These are phyloP conservation scores for Drosophila pectinifera DNA, from an alignment of 1,140 invertebrate species.

Conservation along the genomic window DNA sequence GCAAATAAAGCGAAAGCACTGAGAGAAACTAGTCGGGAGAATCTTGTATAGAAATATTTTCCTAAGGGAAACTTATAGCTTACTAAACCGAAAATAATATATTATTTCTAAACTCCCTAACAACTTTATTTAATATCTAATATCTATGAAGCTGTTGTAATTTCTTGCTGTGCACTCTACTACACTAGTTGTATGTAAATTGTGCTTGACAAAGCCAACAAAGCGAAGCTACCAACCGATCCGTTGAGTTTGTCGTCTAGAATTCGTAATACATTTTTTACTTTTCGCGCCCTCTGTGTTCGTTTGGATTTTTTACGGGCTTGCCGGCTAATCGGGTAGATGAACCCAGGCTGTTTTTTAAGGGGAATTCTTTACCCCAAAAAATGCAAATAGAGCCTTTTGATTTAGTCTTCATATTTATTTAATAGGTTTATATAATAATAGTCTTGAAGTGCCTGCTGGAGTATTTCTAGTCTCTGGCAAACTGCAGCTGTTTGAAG, in stretches of 20 bases:
- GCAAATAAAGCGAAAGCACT: slow-evolving; percentile 16
- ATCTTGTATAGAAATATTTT: too few species aligned
- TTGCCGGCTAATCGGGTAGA: slow-evolving; percentile 34
- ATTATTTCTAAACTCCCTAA: too few species aligned
- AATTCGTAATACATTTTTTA: slow-evolving; percentile 67
- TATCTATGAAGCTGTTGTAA: background rate
- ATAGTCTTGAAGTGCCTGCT: too few species aligned
- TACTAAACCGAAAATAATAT: too few species aligned
- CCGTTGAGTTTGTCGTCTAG: slow-evolving; percentile 59
- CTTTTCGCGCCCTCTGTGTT: slow-evolving; percentile 54
- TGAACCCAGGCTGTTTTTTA: slow-evolving; percentile 27
- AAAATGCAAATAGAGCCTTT: background rate
- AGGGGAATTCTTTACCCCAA: too few species aligned
- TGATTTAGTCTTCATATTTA: background rate
- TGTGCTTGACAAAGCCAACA: slow-evolving; percentile 57
- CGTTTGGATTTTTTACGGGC: slow-evolving; percentile 23
- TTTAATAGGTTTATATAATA: too few species aligned
- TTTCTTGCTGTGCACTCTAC: slow-evolving; percentile 8
- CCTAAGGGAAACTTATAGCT: too few species aligned
- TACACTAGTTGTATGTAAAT: slow-evolving; percentile 45
- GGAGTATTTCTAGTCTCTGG: too few species aligned
- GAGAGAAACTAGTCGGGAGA: too few species aligned
- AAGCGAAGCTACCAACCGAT: slow-evolving; percentile 28
- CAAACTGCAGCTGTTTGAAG: too few species aligned
- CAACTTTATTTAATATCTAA: too few species aligned